phyloP scores from a whole-genome alignment of 2,113 vertebrate genomes.

The Callospermophilus lateralis region DNA sequence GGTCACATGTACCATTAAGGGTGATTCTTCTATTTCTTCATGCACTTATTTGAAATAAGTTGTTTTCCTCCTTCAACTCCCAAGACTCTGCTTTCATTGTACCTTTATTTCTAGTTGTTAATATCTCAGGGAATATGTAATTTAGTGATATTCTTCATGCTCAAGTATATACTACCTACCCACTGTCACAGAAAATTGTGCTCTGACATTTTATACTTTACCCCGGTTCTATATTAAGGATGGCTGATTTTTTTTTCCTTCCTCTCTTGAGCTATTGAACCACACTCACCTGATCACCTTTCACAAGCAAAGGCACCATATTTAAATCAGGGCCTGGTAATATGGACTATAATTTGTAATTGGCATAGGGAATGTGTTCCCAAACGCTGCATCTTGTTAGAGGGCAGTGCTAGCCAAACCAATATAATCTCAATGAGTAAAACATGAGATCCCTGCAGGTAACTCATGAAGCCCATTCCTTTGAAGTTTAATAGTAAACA shows the following conservation, averaged over 20 bases:
- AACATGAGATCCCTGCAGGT: conserved; percentile 14
- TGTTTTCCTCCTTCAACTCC: background rate
- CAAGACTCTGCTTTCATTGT: background rate
- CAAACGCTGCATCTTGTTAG: background rate
- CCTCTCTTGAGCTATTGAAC: conserved; percentile 8
- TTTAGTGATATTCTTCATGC: background rate
- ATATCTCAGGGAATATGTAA: background rate
- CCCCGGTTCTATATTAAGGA: background rate
- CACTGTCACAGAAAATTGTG: background rate
- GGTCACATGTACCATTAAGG: background rate
- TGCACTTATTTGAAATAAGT: background rate
- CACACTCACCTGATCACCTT: conserved; percentile 61
- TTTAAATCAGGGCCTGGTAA: background rate
- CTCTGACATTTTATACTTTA: background rate
- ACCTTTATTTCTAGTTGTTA: conserved; percentile 10
- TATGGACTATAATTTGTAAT: background rate
- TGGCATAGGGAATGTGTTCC: background rate
- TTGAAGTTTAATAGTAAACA: background rate
- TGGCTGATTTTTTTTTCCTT: background rate
- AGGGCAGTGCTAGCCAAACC: background rate
- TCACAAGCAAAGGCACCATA: background rate
- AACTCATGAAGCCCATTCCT: background rate
- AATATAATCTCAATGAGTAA: background rate
- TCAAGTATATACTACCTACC: background rate
- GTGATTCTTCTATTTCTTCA: background rate